These are phyloP conservation scores for Lemur catta DNA, from an alignment of 2,797 vertebrate genomes.

Conservation along the genomic window DNA sequence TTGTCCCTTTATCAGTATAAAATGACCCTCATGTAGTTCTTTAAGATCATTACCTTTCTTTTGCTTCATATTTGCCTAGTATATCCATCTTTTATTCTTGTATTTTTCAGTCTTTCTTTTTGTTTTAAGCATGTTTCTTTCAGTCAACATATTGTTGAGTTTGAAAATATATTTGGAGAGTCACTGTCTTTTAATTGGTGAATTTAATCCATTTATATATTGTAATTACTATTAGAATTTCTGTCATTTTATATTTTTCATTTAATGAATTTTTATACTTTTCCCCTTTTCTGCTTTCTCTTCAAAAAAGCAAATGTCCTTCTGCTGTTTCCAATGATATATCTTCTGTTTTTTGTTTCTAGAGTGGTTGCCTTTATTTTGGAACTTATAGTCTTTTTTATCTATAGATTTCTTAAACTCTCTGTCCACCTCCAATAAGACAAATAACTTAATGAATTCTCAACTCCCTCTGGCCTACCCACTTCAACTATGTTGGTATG, in stretches of 20 bases:
- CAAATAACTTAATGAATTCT: not conserved
- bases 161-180: constrained; percentile 7
- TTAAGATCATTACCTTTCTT: not conserved
- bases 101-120: not conserved
- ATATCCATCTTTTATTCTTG: not conserved
- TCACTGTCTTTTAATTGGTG: not conserved
- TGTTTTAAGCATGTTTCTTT: not conserved
- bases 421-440: not conserved
- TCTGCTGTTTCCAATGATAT: not conserved
- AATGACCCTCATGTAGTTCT: not conserved
- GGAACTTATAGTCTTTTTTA: not conserved
- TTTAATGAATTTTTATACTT: not conserved
- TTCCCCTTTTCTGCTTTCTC: not conserved
- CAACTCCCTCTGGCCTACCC: not conserved
- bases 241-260: constrained; percentile 16
- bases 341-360: not conserved
- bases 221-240: not conserved
- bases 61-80: not conserved
- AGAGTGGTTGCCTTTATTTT: not conserved
- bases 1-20: not conserved
- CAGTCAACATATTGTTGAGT: not conserved
- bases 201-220: constrained; percentile 23
- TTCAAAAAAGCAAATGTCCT: not conserved
- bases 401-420: not conserved
- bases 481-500: not conserved